Evolutionary conservation across 2,797 vertebrate genomes (phyloP), one percentile per base, ranked within the genome.

Genomic region (Aratinga solstitialis): DNA sequence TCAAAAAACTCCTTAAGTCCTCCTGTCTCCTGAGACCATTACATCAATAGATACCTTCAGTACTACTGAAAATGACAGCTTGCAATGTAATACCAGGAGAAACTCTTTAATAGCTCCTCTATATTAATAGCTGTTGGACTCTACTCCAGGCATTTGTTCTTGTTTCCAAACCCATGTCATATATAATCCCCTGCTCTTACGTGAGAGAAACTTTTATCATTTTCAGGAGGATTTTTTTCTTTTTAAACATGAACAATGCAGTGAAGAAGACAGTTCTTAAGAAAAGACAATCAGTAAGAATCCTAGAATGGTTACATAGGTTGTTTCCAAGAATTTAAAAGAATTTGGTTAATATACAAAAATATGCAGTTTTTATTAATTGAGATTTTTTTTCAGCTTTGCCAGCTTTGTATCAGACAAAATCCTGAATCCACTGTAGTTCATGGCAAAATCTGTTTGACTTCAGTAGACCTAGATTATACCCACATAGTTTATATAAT

Each of bases 1-100:
- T 97, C 96, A 90, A 96, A 97, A 97, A 97, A 91, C 95, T 80
- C 72, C 69, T 84, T 69, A 87, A 94, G 93, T 82, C 75, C 61
- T 69, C 42, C 54, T 71, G 50, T 88, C 96, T 97, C 97, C 83
- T 40, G 91, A 92, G 95, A 96, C 86, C 89, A 92, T 95, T 96
- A 95, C 91, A 95, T 97, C 95, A 96, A 92, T 94, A 38, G 74
- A 85, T 91, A 87, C 68, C 63, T 95, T 89, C 88, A 94, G 72
- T 63, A 61, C 89, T 90, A 87, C 82, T 3, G 38, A 68, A 75
- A 78, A 87, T 87, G 97, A 96, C 96, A 97, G 96, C 77, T 94
- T 74, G 61, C 94, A 88, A 91, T 94, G 68, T 86, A 96, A 96
- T 95, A 90, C 77, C 66, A 53, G 62, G 84, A 95, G 95, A 94